Evolutionary conservation across 2,888 invertebrate species (phyloP).

Genomic region (Drosophila cognata): DNA sequence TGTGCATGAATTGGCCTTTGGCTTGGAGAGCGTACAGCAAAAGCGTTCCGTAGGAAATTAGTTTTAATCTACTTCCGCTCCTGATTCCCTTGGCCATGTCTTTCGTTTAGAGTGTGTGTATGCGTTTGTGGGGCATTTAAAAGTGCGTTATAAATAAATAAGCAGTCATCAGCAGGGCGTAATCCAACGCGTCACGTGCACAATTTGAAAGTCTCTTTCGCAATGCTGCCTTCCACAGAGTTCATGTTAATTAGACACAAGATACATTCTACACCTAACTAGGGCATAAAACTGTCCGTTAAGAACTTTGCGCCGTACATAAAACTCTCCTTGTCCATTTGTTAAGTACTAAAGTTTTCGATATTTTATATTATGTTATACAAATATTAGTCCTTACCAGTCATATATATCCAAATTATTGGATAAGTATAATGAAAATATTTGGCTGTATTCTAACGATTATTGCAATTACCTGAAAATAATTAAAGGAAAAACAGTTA

Average conservation of each 20-base stretch:
- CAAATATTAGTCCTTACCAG: slow-evolving; percentile 12
- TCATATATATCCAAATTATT: slow-evolving; percentile 1
- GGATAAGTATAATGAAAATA: neutral
- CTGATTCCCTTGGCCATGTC: slow-evolving; percentile 39
- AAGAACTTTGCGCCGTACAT: slow-evolving; percentile 38
- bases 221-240: slow-evolving; percentile 30
- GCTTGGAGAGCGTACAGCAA: slow-evolving; percentile 19
- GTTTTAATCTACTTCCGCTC: slow-evolving; percentile 75
- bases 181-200: slow-evolving; percentile 45
- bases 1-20: slow-evolving; percentile 33
- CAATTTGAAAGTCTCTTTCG: slow-evolving; percentile 53
- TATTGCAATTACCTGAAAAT: slow-evolving; percentile 60
- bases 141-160: slow-evolving; percentile 75
- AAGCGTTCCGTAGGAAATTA: slow-evolving; percentile 71
- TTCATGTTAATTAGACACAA: slow-evolving; percentile 48
- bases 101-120: slow-evolving; percentile 19
- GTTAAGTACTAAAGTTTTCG: slow-evolving; percentile 10
- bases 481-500: slow-evolving; percentile 4
- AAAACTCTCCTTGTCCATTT: slow-evolving; percentile 13
- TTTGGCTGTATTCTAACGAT: neutral
- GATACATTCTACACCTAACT: slow-evolving; percentile 9
- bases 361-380: neutral
- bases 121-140: slow-evolving; percentile 48
- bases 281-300: slow-evolving; percentile 38
- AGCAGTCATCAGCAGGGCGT: slow-evolving; percentile 39